A percentile compares a stretch with the other conserved stretches of the same genome.
Conservation (phyloP, 1,140 invertebrate species). For the Cyclina sinensis region DNA sequence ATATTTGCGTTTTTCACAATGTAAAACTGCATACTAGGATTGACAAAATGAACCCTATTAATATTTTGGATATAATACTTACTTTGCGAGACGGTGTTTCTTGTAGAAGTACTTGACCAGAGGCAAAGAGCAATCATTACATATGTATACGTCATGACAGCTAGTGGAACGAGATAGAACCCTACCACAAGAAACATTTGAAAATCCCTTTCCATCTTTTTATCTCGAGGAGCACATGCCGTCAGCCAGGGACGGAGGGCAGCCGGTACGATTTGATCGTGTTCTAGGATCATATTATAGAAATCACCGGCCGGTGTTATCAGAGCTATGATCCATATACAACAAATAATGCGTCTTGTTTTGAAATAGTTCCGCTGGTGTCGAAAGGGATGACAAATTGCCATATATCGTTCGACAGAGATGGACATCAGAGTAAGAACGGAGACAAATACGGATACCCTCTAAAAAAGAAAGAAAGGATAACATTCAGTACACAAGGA, state of each 20-base stretch:
- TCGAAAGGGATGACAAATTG: slow-evolving; percentile 95
- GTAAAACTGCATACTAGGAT: no score
- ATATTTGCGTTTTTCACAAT: no score
- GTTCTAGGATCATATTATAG: slow-evolving; percentile 62
- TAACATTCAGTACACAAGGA: no score
- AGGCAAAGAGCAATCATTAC: slow-evolving; percentile 93
- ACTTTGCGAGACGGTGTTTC: slow-evolving; percentile 78
- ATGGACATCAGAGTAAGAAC: slow-evolving; percentile 96
- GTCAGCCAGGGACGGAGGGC: slow-evolving; percentile 73
- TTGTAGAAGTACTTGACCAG: slow-evolving; percentile 92
- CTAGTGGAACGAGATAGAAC: slow-evolving; percentile 92
- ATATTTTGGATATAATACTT: no score
- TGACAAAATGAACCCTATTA: no score
- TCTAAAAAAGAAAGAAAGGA: slow-evolving; percentile 89
- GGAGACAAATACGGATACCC: slow-evolving; percentile 95
- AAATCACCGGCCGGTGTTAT: slow-evolving; percentile 69
- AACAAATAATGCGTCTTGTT: slow-evolving; percentile 89
- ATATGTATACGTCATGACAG: slow-evolving; percentile 94
- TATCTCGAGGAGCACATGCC: slow-evolving; percentile 62
- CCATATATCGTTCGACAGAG: slow-evolving; percentile 96
- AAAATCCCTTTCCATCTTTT: slow-evolving; percentile 88
- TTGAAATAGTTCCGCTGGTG: slow-evolving; percentile 92
- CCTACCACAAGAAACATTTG: slow-evolving; percentile 90
- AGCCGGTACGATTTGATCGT: slow-evolving; percentile 60
- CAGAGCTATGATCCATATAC: slow-evolving; percentile 90